phyloP scores from a whole-genome alignment of 2,113 vertebrate genomes.

The Acanthisitta chloris region DNA sequence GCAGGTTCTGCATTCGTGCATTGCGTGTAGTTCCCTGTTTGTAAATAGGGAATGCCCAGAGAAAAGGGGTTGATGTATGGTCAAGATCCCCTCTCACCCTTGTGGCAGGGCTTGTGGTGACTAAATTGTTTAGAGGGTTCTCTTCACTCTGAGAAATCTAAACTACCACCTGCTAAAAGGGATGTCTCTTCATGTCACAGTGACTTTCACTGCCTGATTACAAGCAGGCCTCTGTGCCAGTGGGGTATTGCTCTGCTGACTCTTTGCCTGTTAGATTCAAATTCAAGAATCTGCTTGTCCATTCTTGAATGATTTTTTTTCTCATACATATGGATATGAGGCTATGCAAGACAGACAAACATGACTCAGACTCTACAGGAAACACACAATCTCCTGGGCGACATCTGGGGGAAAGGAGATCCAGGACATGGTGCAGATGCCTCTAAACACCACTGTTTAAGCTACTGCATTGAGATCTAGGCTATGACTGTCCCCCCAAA shows the following conservation, averaged over 20 bases:
- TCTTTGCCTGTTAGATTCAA: not conserved
- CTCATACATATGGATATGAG: not conserved
- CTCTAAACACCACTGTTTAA: not conserved
- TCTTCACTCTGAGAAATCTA: not conserved
- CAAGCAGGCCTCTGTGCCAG: not conserved
- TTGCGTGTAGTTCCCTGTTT: accelerated
- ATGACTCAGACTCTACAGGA: not conserved
- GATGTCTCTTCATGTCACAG: not conserved
- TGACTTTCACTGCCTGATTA: not conserved
- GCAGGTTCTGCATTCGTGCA: not conserved
- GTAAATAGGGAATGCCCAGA: not conserved
- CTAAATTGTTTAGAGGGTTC: not conserved
- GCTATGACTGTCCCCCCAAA: not conserved
- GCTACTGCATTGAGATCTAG: not conserved
- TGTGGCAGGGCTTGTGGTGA: not conserved
- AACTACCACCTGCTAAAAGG: not conserved
- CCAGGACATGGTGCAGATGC: not conserved
- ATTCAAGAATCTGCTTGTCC: not conserved
- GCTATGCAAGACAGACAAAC: not conserved
- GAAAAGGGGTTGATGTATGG: not conserved
- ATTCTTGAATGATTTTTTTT: not conserved
- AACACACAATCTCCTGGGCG: not conserved
- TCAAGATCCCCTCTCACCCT: not conserved
- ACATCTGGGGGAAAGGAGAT: not conserved
- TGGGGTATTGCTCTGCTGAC: not conserved